A percentile compares a stretch with the other conserved stretches of the same genome.
These are phyloP conservation scores for Sphenodon punctatus DNA, from an alignment of 2,797 vertebrate genomes.

Conservation along the genomic window DNA sequence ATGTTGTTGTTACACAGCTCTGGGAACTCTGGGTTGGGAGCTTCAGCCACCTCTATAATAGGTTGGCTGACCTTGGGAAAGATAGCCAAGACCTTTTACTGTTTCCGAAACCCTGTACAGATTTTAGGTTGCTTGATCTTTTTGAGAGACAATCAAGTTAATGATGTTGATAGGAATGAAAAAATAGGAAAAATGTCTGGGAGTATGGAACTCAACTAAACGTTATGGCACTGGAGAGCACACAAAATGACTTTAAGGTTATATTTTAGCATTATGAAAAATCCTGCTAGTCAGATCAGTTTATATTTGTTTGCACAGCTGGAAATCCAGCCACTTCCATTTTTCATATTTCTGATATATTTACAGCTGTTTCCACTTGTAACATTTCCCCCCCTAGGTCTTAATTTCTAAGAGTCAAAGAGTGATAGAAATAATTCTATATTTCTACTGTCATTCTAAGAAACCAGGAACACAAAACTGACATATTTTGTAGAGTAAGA, in stretches of 20 bases:
- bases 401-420: too few species aligned
- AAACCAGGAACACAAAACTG: not conserved
- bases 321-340: not conserved
- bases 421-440: too few species aligned
- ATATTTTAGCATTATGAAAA: not conserved
- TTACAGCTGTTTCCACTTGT: constrained; percentile 1
- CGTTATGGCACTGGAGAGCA: not conserved
- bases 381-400: not conserved
- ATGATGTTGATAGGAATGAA: too few species aligned
- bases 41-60: too few species aligned
- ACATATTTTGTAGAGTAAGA: not conserved
- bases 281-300: not conserved
- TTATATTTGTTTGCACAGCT: not conserved
- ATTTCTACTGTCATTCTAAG: not conserved
- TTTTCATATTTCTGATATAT: not conserved
- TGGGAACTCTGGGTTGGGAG: too few species aligned
- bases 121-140: not conserved
- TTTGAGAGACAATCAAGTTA: not conserved
- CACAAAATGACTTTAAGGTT: not conserved
- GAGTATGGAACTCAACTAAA: not conserved
- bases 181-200: not conserved
- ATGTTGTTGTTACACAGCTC: too few species aligned
- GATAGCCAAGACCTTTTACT: not conserved
- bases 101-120: not conserved
- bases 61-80: not conserved